Percentiles rank a stretch among this genome's conserved stretches.
Evolutionary conservation across 2,113 vertebrate species (phyloP).

Genomic region (Gymnocephalus cernua): DNA sequence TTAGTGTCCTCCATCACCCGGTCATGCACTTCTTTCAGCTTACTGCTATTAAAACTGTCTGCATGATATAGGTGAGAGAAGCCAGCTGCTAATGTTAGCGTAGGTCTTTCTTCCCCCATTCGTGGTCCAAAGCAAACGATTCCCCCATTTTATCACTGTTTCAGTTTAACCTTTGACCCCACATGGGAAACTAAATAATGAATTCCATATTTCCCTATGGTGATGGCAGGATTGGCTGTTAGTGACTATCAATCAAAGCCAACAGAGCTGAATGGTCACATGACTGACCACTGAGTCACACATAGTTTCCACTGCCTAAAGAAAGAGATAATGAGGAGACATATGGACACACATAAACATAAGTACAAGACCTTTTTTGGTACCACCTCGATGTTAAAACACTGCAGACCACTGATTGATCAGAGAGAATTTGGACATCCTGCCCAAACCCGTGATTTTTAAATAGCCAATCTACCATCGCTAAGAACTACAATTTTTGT

Average conservation of each 20-base stretch:
- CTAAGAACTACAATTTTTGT: too few species aligned
- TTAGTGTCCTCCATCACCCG: conserved; percentile 75
- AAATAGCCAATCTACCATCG: too few species aligned
- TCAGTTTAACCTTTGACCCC: conserved; percentile 88
- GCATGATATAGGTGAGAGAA: conserved; percentile 81
- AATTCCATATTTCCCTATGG: conserved; percentile 90
- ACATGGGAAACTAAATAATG: conserved; percentile 86
- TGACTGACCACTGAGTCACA: conserved; percentile 64
- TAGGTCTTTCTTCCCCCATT: conserved; percentile 60
- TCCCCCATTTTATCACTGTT: conserved; percentile 86
- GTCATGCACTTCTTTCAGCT: conserved; percentile 69
- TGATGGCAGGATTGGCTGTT: conserved; percentile 77
- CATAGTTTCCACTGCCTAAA: conserved; percentile 21
- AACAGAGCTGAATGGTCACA: conserved; percentile 60
- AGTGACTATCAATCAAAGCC: conserved; percentile 86
- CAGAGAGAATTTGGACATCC: too few species aligned
- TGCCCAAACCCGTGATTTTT: too few species aligned
- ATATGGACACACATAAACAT: background rate
- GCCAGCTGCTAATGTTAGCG: conserved; percentile 79
- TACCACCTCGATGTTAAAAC: too few species aligned
- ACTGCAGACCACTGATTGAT: too few species aligned
- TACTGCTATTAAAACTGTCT: conserved; percentile 80
- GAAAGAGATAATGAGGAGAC: conserved; percentile 9
- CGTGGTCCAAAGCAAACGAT: conserved; percentile 69
- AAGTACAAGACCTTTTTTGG: background rate